Conservation (phyloP, 2,888 invertebrate genomes). For the Cordilura impudica region DNA sequence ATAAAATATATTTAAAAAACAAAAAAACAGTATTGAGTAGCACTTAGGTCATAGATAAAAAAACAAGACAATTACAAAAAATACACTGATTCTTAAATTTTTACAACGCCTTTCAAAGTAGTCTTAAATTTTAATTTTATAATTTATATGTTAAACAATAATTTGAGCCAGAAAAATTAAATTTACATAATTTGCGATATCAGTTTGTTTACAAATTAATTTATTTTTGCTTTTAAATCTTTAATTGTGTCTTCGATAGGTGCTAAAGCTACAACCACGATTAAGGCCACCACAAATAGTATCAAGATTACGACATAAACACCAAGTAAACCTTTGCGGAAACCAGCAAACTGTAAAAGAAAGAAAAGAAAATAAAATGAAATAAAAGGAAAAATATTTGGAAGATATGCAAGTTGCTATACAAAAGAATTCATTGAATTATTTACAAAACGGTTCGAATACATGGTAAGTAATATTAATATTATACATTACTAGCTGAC, state of each 20-base stretch:
- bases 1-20: conserved; percentile 40
- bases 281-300: conserved; percentile 84
- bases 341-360: conserved; percentile 83
- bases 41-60: conserved; percentile 38
- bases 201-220: conserved; percentile 37
- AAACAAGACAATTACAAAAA: conserved; percentile 40
- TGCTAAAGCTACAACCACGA: conserved; percentile 86
- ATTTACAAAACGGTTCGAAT: neutral
- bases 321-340: conserved; percentile 87
- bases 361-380: conserved; percentile 17
- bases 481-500: too few species aligned
- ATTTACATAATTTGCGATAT: neutral
- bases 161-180: conserved; percentile 40
- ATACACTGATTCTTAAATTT: conserved; percentile 20
- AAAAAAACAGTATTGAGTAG: conserved; percentile 45
- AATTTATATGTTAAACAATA: conserved; percentile 11
- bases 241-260: conserved; percentile 84
- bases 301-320: conserved; percentile 86
- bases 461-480: neutral
- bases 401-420: neutral
- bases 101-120: conserved; percentile 34
- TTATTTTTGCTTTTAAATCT: conserved; percentile 59
- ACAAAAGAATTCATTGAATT: neutral
- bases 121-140: neutral
- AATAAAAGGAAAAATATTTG: conserved; percentile 37